Conservation (phyloP, 2,113 vertebrate genomes). For the Cacatua alba region DNA sequence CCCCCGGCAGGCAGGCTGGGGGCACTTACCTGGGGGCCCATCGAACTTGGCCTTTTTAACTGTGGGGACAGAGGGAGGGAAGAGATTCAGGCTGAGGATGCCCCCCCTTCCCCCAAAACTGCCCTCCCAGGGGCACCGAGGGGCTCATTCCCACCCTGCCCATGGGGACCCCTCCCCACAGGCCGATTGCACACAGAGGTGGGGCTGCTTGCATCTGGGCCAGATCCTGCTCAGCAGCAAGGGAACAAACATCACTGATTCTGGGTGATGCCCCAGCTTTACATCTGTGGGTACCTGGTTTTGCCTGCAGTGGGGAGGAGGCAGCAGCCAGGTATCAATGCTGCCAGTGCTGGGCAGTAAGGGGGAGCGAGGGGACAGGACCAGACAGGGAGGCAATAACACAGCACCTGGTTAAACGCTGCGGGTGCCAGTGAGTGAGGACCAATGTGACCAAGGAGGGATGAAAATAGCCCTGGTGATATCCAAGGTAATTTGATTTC, state of each 20-base stretch:
- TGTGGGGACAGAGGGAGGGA: slow-evolving; percentile 33
- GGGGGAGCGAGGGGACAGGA: neutral
- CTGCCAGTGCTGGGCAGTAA: rapidly evolving
- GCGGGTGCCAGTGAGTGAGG: neutral
- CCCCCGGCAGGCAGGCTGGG: neutral
- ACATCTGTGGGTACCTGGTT: neutral
- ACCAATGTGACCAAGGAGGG: neutral
- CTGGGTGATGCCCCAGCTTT: neutral
- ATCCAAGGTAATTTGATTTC: slow-evolving; percentile 25
- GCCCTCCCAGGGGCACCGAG: rapidly evolving
- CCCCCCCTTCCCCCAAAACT: rapidly evolving
- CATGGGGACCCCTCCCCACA: neutral
- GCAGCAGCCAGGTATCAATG: neutral
- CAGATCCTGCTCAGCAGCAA: neutral
- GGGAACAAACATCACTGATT: rapidly evolving
- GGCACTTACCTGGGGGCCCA: slow-evolving; percentile 90
- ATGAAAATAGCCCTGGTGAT: slow-evolving; percentile 49
- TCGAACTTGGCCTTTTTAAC: slow-evolving; percentile 99
- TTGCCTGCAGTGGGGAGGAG: neutral
- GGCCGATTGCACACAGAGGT: neutral
- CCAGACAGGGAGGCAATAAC: neutral
- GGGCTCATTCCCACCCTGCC: neutral
- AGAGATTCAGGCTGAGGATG: neutral
- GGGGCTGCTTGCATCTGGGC: neutral
- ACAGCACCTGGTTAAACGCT: slow-evolving; percentile 31